Conservation (phyloP, 2,113 vertebrate genomes). For the Osmerus mordax region DNA sequence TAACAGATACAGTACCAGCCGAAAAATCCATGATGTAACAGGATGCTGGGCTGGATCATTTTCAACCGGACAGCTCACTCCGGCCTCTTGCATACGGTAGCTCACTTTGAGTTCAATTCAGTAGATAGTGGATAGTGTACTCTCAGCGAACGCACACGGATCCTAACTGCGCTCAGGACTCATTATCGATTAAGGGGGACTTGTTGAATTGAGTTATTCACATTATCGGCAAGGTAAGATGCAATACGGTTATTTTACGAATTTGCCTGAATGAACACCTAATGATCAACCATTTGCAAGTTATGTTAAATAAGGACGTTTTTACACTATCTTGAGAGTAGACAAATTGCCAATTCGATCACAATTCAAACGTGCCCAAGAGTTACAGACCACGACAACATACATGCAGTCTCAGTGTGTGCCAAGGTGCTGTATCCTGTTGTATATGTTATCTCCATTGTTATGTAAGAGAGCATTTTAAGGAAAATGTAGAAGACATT, state of each 20-base stretch:
- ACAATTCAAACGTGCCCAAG: too few species aligned
- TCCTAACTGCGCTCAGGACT: not conserved
- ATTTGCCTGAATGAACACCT: too few species aligned
- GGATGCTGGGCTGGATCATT: not conserved
- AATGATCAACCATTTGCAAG: too few species aligned
- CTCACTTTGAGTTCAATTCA: not conserved
- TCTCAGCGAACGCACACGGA: not conserved
- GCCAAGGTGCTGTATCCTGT: not conserved
- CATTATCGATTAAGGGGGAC: not conserved
- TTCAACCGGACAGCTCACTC: not conserved
- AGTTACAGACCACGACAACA: too few species aligned
- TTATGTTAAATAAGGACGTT: too few species aligned
- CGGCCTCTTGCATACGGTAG: not conserved
- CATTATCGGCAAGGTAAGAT: slow-evolving; percentile 1
- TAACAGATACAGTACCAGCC: not conserved
- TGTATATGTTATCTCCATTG: not conserved
- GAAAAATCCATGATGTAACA: slow-evolving; percentile 1
- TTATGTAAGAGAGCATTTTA: slow-evolving; percentile 1
- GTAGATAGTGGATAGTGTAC: not conserved
- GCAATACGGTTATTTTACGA: not conserved
- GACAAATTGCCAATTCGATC: too few species aligned
- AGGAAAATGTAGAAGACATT: too few species aligned
- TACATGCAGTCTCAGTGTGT: not conserved
- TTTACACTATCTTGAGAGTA: too few species aligned
- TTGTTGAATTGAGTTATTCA: not conserved